Evolutionary conservation across 2,888 invertebrate genomes (phyloP), one percentile per base, ranked within the genome.

Genomic region (Agonopterix heracliana): DNA sequence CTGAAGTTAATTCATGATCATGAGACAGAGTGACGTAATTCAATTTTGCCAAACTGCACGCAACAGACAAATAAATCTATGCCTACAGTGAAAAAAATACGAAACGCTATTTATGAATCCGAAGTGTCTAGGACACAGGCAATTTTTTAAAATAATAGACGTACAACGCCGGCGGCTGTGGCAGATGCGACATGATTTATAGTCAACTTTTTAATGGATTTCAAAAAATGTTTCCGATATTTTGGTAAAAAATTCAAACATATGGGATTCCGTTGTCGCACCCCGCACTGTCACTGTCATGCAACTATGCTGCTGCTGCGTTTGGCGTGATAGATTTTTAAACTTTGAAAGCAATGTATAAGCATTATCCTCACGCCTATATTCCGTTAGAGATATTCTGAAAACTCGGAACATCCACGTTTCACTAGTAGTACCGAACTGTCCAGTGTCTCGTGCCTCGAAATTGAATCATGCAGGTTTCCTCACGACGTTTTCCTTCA

Each of bases 131-230:
- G 64, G 62, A 74, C 65, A 68, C 71, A 69, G 61, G 63, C 57
- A 47, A 59, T 65, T 60, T 66, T 68, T 74, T 66, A 59, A 63
- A 71, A 66, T 63, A 71, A 71, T 64, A 66, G 65, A 59, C 62
- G 67, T 68, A 53, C n/a, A 55, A 46, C 64, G 61, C 71, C 65
- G 62, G 68, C 68, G 55, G 65, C 63, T 49, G 51, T 54, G 67
- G 75, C 86, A 86, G 83, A 83, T 87, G 86, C 64, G 62, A 60
- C 61, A 78, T 86, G 86, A 88, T 86, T 85, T 81, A 88, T 83
- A 70, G 69, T 66, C 57, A 61, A 61, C 68, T 77, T 81, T 80
- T 82, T 84, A 87, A 85, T 84, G 82, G 74, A 82, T 85, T 86
- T 70, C 79, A 66, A 84, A 83, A 82, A 77, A 78, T 79, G 72